A percentile compares a stretch with the other conserved stretches of the same genome.
Evolutionary conservation across 2,113 vertebrate species (phyloP).

Genomic region (Anguilla rostrata): DNA sequence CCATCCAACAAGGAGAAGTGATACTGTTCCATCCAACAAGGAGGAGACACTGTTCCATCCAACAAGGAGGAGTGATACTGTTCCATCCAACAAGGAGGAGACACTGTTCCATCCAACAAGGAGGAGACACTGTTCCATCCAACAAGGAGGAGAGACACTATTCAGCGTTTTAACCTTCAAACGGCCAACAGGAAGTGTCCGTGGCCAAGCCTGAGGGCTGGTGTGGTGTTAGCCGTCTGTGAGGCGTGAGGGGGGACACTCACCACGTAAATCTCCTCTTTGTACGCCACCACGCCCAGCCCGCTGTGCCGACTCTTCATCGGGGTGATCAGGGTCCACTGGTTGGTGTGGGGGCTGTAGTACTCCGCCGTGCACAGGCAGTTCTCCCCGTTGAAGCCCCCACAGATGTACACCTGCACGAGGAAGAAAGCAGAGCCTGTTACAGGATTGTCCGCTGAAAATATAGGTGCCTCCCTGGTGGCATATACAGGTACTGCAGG

Average conservation of each 20-base stretch:
- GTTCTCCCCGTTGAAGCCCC: constrained; percentile 78
- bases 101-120: background rate
- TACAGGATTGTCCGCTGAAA: background rate
- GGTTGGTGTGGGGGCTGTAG: constrained; percentile 66
- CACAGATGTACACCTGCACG: constrained; percentile 55
- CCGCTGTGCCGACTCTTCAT: constrained; percentile 79
- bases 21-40: no score
- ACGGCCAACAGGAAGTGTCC: background rate
- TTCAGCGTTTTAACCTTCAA: background rate
- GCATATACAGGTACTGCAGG: no score
- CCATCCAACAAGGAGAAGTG: no score
- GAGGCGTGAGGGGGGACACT: constrained; percentile 33
- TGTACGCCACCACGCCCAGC: constrained; percentile 71
- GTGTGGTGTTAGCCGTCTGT: background rate
- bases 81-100: no score
- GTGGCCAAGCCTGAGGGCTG: no score
- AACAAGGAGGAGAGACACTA: background rate
- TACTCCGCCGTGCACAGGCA: constrained; percentile 75
- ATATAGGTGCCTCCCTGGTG: background rate
- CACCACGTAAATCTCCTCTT: constrained; percentile 73
- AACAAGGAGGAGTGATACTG: no score
- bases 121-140: background rate
- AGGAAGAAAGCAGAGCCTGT: constrained; percentile 71
- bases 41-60: no score
- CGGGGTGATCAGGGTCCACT: constrained; percentile 74